Base-by-base conservation (phyloP, 2,113 vertebrate species). In the Tupaia chinensis region DNA sequence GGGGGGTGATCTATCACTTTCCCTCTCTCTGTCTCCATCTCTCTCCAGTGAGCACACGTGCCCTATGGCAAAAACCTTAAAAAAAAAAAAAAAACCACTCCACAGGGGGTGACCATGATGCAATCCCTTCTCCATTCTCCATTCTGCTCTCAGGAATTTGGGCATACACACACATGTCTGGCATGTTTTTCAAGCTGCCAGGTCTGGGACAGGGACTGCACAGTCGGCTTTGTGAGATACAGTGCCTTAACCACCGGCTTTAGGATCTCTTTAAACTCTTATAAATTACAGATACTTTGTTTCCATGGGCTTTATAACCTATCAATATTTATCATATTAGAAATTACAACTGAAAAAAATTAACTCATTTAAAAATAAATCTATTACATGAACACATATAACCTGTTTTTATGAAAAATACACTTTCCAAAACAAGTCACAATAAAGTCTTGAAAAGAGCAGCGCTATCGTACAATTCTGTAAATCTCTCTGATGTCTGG, bases 391-490 rank as follows among this genome's bases (percentile, higher is more conserved):
- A 87, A 70, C 17, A 83, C 34, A 80, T 76, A 77, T 63, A 68
- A 9, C 14, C 87, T 34, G 9, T 74, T 89, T 76, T 94, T 86
- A 72, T 70, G 56, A 93, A 91, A 94, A 93, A 14, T 61, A 91
- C 69, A 61, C 77, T 86, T 91, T 79, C 27, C 61, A 92, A 68
- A 63, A 87, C 61, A 94, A 65, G 63, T 34, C 16, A 60, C 56
- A 77, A 61, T 27, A 58, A 76, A 73, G 66, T 78, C 19, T 22
- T 78, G 16, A 72, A 79, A 74, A 88, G 14, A 66, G 3, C 69
- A 79, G 22, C 29, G 70, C 13, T 58, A 7, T 61, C 19, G 86
- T 60, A n/a, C 17, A 84, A 69, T 78, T 95, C 58, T 84, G 73
- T 61, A 60, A 69, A 66, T 83, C 53, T 73, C 65, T 83, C 94